Evolutionary conservation across 2,797 vertebrate genomes (phyloP), one percentile per base, ranked within the genome.

Genomic region (Meriones psammophilus): DNA sequence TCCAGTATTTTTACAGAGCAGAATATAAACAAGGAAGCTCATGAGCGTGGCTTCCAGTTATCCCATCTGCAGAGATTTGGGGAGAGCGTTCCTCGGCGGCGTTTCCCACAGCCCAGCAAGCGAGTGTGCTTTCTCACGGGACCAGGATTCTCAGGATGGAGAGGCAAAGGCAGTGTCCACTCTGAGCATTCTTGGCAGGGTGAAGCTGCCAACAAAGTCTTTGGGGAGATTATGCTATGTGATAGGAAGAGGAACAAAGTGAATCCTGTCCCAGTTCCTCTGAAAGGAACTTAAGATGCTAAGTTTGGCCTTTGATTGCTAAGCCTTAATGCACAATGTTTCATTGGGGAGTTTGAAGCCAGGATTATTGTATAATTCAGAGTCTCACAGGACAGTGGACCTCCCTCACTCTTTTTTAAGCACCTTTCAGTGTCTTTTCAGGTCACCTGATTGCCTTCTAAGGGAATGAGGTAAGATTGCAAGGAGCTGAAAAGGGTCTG

Each of bases 41-140:
- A 77, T 4, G 97, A 96, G 92, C 92, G 92, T 96, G 97, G 97
- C 96, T 98, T 98, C 97, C 97, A 98, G 97, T 98, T 97, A 98
- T 97, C 98, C 0, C 8, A 42, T 97, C 97, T 92, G 97, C 96
- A 91, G 96, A 98, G 98, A 98, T 98, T 98, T 98, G 98, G 96
- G 98, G 97, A 97, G 98, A 97, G 96, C 96, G 95, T 93, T 97
- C 97, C 97, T 97, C 7, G 64, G 93, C 96, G 95, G 97, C 95
- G 96, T 98, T 98, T 98, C 98, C 98, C 98, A 98, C 98, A 98
- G 98, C 94, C 76, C 92, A 96, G 96, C 96, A 95, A 95, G 97
- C 42, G 96, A 97, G 98, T 87, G 93, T 97, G 97, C 98, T 98
- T 98, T 98, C 98, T 98, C 98, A 98, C 94, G 97, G 98, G 98